These are phyloP conservation scores for Dynastes maya DNA, from an alignment of 2,888 invertebrate genomes.

Conservation along the genomic window DNA sequence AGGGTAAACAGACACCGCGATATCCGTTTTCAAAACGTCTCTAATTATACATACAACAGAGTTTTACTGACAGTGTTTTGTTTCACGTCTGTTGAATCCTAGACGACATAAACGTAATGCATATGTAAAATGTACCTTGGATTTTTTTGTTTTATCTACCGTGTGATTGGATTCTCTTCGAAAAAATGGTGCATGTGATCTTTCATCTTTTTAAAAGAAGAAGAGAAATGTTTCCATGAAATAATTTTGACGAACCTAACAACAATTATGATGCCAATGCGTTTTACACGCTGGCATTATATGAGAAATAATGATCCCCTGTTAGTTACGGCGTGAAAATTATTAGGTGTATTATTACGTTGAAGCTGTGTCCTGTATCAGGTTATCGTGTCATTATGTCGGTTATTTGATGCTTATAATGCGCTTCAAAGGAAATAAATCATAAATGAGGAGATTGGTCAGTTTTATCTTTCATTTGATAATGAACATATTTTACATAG, in stretches of 20 bases:
- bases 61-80: slow-evolving; percentile 51
- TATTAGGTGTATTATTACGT: slow-evolving; percentile 17
- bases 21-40: slow-evolving; percentile 63
- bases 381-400: slow-evolving; percentile 9
- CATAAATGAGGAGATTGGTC: too few relatives aligned
- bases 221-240: too few relatives aligned
- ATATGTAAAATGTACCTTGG: slow-evolving; percentile 25
- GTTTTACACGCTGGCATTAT: not conserved
- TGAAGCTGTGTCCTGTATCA: not conserved
- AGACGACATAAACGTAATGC: slow-evolving; percentile 20
- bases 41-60: slow-evolving; percentile 58
- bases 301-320: not conserved
- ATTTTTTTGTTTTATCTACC: not conserved
- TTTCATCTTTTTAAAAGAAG: too few relatives aligned
- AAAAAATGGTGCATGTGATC: too few relatives aligned
- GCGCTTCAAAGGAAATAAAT: too few relatives aligned
- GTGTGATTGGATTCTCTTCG: too few relatives aligned
- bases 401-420: slow-evolving; percentile 4
- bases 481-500: too few relatives aligned
- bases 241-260: too few relatives aligned
- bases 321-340: not conserved
- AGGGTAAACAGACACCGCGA: slow-evolving; percentile 63
- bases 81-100: slow-evolving; percentile 44
- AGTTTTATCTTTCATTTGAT: too few relatives aligned
- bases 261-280: not conserved